Evolutionary conservation across 2,113 vertebrate genomes (phyloP).

Genomic region (Bungarus multicinctus): DNA sequence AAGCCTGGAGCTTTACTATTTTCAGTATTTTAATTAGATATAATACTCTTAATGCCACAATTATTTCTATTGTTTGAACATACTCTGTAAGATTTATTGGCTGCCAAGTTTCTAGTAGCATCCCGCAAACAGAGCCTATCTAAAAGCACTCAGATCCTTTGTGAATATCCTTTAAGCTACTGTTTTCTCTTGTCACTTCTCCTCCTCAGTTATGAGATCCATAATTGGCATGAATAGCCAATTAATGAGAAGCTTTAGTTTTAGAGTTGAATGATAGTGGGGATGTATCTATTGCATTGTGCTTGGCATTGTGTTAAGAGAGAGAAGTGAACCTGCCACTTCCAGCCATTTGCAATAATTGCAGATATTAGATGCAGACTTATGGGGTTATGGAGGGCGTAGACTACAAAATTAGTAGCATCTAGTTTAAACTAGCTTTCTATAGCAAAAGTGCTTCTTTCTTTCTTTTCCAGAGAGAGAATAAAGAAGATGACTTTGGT

Average conservation of each 20-base stretch:
- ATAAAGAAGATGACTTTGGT: background rate
- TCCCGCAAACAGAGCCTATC: background rate
- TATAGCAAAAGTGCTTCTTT: background rate
- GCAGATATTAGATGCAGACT: background rate
- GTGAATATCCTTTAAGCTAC: background rate
- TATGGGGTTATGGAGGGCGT: background rate
- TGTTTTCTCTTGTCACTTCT: background rate
- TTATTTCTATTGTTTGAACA: background rate
- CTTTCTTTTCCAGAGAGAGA: background rate
- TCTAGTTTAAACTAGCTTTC: background rate
- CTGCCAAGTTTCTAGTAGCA: background rate
- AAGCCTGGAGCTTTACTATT: background rate
- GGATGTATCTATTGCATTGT: background rate
- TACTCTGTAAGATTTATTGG: background rate
- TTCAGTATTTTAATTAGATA: background rate
- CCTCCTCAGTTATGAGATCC: background rate
- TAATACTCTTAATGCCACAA: background rate
- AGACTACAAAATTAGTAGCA: background rate
- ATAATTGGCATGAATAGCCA: background rate
- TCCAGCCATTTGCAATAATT: background rate
- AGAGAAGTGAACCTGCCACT: background rate
- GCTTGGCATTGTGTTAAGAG: background rate
- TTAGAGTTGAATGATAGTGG: background rate
- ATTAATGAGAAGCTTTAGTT: background rate
- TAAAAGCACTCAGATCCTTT: background rate